phyloP scores from a whole-genome alignment of 2,888 invertebrate genomes.

The Scaptomyza caliginosa region DNA sequence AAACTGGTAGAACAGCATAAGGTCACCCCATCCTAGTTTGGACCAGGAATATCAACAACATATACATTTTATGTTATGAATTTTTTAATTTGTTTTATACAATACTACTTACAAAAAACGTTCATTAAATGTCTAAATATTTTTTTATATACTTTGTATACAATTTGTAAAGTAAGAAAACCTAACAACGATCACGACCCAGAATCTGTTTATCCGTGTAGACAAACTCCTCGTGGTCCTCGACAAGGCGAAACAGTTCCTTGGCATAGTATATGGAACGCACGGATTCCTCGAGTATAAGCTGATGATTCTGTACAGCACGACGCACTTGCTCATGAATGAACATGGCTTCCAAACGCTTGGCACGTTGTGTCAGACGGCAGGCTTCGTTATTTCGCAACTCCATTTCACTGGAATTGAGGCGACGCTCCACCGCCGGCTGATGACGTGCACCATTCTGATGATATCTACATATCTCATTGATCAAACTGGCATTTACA shows the following conservation, averaged over 20 bases:
- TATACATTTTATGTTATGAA: conserved; percentile 3
- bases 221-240: conserved; percentile 55
- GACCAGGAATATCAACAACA: neutral
- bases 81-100: conserved; percentile 17
- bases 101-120: conserved; percentile 8
- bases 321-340: conserved; percentile 65
- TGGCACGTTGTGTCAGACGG: conserved; percentile 64
- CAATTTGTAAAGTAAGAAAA: neutral
- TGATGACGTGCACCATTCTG: conserved; percentile 49
- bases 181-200: neutral
- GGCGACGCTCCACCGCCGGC: conserved; percentile 35
- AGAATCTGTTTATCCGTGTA: conserved; percentile 37
- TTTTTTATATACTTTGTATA: neutral
- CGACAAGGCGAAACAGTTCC: conserved; percentile 61
- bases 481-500: conserved; percentile 45
- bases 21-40: conserved; percentile 11
- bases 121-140: conserved; percentile 12
- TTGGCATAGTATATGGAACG: conserved; percentile 75
- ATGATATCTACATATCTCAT: conserved; percentile 64
- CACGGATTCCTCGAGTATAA: conserved; percentile 68
- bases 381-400: conserved; percentile 56
- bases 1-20: conserved; percentile 88
- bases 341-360: conserved; percentile 64
- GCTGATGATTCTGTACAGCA: conserved; percentile 50
- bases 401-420: conserved; percentile 15